phyloP scores from a whole-genome alignment of 2,113 vertebrate species.

The Sorex fumeus region DNA sequence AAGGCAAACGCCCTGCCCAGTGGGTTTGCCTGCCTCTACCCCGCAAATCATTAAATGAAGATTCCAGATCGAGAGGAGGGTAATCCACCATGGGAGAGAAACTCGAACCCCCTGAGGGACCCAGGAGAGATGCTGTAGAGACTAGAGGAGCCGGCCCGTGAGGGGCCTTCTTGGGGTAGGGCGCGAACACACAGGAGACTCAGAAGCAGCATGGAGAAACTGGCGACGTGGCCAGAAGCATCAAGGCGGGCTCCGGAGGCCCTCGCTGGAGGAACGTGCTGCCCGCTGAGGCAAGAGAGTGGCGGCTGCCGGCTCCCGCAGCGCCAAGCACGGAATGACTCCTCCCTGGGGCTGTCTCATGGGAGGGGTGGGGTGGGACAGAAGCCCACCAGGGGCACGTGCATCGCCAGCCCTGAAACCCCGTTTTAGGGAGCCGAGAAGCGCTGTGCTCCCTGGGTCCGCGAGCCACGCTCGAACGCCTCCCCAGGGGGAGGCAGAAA shows the following conservation, averaged over 20 bases:
- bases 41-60: background rate
- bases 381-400: background rate
- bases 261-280: background rate
- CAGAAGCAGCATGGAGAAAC: background rate
- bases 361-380: background rate
- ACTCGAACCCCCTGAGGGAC: background rate
- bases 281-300: background rate
- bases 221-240: background rate
- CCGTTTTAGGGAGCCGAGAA: background rate
- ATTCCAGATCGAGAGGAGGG: background rate
- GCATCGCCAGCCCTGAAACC: background rate
- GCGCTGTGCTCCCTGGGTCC: background rate
- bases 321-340: background rate
- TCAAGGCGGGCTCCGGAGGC: background rate
- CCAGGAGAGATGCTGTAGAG: accelerated
- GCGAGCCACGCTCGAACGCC: background rate
- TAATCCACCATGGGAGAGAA: background rate
- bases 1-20: no score
- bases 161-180: background rate
- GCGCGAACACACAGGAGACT: background rate
- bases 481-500: background rate
- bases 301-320: background rate
- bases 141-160: background rate
- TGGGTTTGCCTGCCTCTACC: no score
- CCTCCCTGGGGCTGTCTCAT: background rate